These are phyloP conservation scores for Peucedramus taeniatus DNA, from an alignment of 2,113 vertebrate species.

Conservation along the genomic window DNA sequence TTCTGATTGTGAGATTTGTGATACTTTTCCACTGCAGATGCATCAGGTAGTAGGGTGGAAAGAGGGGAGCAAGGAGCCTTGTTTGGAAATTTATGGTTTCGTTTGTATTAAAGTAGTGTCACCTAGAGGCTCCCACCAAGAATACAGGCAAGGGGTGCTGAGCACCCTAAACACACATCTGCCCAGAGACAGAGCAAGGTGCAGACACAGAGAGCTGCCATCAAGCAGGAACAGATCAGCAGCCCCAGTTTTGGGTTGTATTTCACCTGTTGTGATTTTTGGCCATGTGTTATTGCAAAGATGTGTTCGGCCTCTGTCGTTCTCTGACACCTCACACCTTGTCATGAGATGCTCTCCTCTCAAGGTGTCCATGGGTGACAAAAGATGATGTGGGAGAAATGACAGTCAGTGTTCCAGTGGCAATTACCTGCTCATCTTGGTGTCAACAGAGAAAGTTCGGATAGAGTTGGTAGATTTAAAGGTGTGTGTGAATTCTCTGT, in stretches of 20 bases:
- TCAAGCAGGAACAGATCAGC: not conserved
- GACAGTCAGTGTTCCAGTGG: not conserved
- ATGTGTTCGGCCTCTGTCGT: not conserved
- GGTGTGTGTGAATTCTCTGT: not conserved
- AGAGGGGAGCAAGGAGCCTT: not conserved
- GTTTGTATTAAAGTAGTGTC: constrained; percentile 52
- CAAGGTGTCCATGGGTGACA: not conserved
- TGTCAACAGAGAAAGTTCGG: not conserved
- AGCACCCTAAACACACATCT: not conserved
- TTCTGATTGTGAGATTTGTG: not conserved
- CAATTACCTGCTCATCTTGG: not conserved
- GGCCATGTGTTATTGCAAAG: not conserved
- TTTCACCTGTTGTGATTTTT: not conserved
- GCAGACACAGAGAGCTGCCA: not conserved
- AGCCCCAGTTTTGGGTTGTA: not conserved
- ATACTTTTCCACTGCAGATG: not conserved
- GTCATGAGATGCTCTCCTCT: not conserved
- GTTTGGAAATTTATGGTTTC: not conserved
- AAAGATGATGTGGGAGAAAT: not conserved
- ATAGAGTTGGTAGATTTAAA: not conserved
- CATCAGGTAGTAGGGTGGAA: not conserved
- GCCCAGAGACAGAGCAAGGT: not conserved
- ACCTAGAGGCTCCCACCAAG: constrained; percentile 38
- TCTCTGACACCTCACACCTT: not conserved
- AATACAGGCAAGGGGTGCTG: constrained; percentile 23